phyloP scores from a whole-genome alignment of 2,888 invertebrate species.

The Heterodera filipjevi region DNA sequence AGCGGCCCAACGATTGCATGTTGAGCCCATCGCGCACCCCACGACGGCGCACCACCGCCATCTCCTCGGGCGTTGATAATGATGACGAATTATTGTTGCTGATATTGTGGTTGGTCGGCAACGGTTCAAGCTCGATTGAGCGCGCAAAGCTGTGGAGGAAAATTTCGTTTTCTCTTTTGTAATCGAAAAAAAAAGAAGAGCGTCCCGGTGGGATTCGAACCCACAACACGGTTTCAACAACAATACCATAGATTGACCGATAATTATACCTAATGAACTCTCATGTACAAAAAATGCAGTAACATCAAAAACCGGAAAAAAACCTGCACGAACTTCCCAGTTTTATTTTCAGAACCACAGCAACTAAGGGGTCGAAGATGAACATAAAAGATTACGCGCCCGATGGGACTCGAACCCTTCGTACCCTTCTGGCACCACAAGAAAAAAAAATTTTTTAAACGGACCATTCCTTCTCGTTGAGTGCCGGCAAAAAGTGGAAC shows the following conservation, averaged over 20 bases:
- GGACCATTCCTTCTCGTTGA: conserved; percentile 89
- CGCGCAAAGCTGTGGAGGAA: conserved; percentile 74
- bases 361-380: no score
- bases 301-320: no score
- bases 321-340: no score
- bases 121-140: conserved; percentile 54
- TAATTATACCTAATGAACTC: no score
- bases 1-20: conserved; percentile 7
- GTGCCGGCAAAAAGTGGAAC: conserved; percentile 83
- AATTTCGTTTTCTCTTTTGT: background rate
- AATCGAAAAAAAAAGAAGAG: background rate
- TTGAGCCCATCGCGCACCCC: conserved; percentile 12
- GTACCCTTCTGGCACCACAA: no score
- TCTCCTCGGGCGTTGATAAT: background rate
- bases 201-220: no score
- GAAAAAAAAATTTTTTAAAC: background rate
- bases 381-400: no score
- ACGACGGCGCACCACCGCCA: background rate
- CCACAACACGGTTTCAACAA: background rate
- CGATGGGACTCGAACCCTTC: no score
- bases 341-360: no score
- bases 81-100: conserved; percentile 32
- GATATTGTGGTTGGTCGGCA: conserved; percentile 34
- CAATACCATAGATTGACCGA: no score
- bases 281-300: background rate